Evolutionary conservation across 1,140 invertebrate genomes (phyloP).

Genomic region (Drosophila gunungcola): DNA sequence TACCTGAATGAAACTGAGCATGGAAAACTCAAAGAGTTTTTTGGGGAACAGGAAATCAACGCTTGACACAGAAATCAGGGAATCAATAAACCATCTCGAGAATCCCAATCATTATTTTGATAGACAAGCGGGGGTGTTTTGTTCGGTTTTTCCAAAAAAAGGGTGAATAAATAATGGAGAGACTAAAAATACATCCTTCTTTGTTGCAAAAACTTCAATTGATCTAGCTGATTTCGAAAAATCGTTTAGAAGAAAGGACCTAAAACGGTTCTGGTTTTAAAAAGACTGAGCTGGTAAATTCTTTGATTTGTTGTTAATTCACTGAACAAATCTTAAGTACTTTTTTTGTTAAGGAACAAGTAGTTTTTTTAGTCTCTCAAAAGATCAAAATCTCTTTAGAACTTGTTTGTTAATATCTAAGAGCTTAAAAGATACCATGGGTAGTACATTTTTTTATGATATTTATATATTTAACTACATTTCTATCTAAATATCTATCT

Average conservation of each 20-base stretch:
- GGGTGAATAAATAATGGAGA: slow-evolving; percentile 5
- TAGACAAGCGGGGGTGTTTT: slow-evolving; percentile 9
- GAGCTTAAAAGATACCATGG: neutral
- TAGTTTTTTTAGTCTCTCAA: neutral
- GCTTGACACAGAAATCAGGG: slow-evolving; percentile 71
- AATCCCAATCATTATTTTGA: slow-evolving; percentile 2
- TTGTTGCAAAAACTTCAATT: slow-evolving; percentile 14
- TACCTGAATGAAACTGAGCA: slow-evolving; percentile 42
- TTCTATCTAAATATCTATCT: too few species aligned
- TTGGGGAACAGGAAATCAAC: slow-evolving; percentile 57
- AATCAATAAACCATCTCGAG: slow-evolving; percentile 50
- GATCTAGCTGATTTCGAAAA: slow-evolving; percentile 6
- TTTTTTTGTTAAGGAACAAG: neutral
- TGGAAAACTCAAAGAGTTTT: slow-evolving; percentile 37
- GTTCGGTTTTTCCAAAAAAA: neutral
- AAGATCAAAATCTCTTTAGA: neutral
- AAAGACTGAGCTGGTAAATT: neutral
- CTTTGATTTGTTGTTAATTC: slow-evolving; percentile 1
- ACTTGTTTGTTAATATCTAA: neutral
- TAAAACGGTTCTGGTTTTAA: neutral
- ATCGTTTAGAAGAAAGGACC: neutral
- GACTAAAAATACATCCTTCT: neutral
- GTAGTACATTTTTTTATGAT: neutral
- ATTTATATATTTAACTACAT: too few species aligned
- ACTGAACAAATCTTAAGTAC: slow-evolving; percentile 6